Evolutionary conservation across 2,113 vertebrate genomes (phyloP).

Genomic region (Microcebus griseorufus): DNA sequence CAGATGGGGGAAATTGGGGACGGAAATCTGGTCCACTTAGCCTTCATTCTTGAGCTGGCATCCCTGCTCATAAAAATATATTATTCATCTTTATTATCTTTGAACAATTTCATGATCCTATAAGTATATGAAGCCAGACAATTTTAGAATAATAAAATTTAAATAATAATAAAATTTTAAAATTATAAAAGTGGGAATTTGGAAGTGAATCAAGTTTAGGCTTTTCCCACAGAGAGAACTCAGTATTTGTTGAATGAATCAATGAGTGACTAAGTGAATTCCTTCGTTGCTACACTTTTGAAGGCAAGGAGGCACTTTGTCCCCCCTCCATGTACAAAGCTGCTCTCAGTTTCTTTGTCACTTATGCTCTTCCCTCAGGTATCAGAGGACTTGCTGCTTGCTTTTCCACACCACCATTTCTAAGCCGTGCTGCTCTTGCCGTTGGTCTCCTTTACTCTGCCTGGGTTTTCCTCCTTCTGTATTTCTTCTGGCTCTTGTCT

Average conservation of each 20-base stretch:
- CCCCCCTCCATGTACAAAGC: not conserved
- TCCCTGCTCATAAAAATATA: not conserved
- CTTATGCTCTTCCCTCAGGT: not conserved
- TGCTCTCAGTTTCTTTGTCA: not conserved
- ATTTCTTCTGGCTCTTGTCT: not conserved
- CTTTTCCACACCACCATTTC: not conserved
- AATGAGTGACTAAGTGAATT: not conserved
- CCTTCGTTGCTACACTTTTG: not conserved
- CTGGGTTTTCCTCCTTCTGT: not conserved
- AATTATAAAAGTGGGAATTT: not conserved
- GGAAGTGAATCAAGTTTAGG: not conserved
- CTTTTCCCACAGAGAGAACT: not conserved
- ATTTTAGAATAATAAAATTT: not conserved
- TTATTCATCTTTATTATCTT: not conserved
- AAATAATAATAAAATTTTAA: not conserved
- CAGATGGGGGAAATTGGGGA: rapidly evolving
- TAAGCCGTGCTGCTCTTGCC: not conserved
- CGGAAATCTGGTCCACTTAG: not conserved
- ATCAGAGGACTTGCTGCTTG: not conserved
- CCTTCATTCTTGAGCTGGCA: not conserved
- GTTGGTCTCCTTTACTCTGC: not conserved
- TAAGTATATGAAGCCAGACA: not conserved
- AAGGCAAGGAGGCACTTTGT: not conserved
- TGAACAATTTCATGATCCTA: not conserved
- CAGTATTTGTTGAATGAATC: not conserved